Conservation (phyloP, 2,797 vertebrate species). For the Leptodactylus fallax region DNA sequence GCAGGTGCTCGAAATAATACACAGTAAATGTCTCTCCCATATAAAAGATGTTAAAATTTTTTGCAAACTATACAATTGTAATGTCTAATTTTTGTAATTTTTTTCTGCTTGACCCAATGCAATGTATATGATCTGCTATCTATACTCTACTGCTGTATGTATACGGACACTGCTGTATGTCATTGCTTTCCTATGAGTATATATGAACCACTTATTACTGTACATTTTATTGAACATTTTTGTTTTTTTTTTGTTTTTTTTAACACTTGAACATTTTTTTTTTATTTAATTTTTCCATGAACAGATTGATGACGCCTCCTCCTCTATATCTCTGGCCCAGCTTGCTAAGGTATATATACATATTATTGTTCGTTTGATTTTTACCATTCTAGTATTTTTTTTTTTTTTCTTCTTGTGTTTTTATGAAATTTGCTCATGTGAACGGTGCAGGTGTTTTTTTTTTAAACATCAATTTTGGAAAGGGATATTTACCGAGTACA, state of each 20-base stretch:
- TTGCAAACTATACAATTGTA: too few species aligned
- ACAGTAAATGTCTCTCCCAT: too few species aligned
- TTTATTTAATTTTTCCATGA: slow-evolving; percentile 81
- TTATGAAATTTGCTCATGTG: neutral
- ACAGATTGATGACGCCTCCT: slow-evolving; percentile 92
- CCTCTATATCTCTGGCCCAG: slow-evolving; percentile 87
- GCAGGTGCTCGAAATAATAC: too few species aligned
- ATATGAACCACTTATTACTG: neutral
- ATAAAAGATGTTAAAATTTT: too few species aligned
- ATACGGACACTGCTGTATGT: neutral
- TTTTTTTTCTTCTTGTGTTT: too few species aligned
- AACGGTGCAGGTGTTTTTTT: neutral
- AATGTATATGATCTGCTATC: too few species aligned
- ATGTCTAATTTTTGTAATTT: too few species aligned
- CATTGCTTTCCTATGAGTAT: neutral
- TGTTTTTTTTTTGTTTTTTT: slow-evolving; percentile 19
- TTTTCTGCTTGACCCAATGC: too few species aligned
- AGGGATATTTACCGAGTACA: slow-evolving; percentile 75
- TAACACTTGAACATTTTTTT: slow-evolving; percentile 68
- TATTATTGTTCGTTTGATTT: slow-evolving; percentile 58
- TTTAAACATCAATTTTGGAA: slow-evolving; percentile 46
- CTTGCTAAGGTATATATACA: slow-evolving; percentile 90
- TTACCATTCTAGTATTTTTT: neutral
- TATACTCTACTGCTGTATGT: neutral
- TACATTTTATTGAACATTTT: neutral